phyloP scores from a whole-genome alignment of 2,797 vertebrate genomes.

The Arnoldichthys spilopterus region DNA sequence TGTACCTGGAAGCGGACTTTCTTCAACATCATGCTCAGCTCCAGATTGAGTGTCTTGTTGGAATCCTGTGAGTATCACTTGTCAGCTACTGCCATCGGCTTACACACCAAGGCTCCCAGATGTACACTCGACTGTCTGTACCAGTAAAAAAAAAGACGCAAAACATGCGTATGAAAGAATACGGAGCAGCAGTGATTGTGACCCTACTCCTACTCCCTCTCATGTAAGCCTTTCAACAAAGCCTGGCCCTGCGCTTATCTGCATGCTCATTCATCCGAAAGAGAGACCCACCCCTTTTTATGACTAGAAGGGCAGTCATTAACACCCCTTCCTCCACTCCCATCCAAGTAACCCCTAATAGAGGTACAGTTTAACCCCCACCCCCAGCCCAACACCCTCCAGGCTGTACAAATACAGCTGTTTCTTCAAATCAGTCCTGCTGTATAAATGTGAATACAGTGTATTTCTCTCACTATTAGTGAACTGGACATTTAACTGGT shows the following conservation, averaged over 20 bases:
- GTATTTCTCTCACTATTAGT: neutral
- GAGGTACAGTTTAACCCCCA: constrained; percentile 57
- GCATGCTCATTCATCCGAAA: constrained; percentile 75
- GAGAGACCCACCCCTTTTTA: constrained; percentile 75
- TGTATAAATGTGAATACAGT: neutral
- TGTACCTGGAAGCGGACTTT: constrained; percentile 81
- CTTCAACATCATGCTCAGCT: constrained; percentile 72
- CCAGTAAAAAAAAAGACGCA: neutral
- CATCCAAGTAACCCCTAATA: constrained; percentile 60
- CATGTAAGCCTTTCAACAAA: constrained; percentile 68
- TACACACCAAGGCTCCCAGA: neutral
- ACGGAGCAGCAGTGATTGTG: constrained; percentile 39
- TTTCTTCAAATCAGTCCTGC: constrained; percentile 24
- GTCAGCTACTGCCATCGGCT: constrained; percentile 7
- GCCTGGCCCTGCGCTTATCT: constrained; percentile 67
- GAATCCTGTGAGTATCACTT: constrained; percentile 20
- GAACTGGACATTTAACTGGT: neutral
- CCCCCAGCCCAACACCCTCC: constrained; percentile 13
- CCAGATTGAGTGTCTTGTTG: constrained; percentile 16
- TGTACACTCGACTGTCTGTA: neutral
- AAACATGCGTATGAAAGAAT: neutral
- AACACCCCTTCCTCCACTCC: constrained; percentile 60
- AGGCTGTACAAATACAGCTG: constrained; percentile 46
- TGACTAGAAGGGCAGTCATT: constrained; percentile 68
- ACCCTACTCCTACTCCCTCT: constrained; percentile 57